Base-by-base conservation (phyloP, 2,113 vertebrate genomes). In the Plecturocebus donacophilus region DNA sequence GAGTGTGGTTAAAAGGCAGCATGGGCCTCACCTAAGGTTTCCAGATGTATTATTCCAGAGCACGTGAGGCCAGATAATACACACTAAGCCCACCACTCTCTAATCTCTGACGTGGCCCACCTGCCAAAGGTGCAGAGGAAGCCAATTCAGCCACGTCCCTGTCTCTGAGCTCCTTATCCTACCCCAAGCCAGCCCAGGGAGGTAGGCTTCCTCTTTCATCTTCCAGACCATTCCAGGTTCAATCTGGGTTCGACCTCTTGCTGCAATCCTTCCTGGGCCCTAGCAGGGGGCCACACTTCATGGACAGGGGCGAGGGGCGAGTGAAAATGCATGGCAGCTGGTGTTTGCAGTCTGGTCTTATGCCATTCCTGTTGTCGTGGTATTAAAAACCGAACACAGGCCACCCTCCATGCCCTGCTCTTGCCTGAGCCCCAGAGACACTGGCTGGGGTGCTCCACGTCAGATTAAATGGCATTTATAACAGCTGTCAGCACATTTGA, bases 281-380 rank as follows among this genome's bases (percentile, higher is more conserved):
- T 42, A 2, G 1, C 16, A 47, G 52, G 40, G 70, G 5, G n/a
- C 17, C n/a, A 2, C 20, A 5, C 12, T 17, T 77, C 61, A 3
- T 2, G 70, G 40, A 9, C 0, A 0, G 21, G 11, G 14, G 2
- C 0, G 1, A 12, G 20, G 8, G 16, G 11, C 0, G 14, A 27
- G 25, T 47, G 40, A 35, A 21, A n/a, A n/a, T 27, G 11, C 19
- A 8, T 17, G 11, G 49, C 20, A 80, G 42, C 70, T 6, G 4
- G 56, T 4, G 0, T 52, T 14, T 49, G 23, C 21, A 30, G 54
- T 42, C 58, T 25, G 23, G 71, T n/a, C 45, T n/a, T 75, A 13
- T 1, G 27, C 21, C 4, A 1, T 4, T 16, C 58, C 10, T 68
- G 9, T 80, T 12, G 3, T 0, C 42, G n/a, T 66, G 52, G 66